Base-by-base conservation (phyloP, 2,888 invertebrate species). In the Amiota minor region DNA sequence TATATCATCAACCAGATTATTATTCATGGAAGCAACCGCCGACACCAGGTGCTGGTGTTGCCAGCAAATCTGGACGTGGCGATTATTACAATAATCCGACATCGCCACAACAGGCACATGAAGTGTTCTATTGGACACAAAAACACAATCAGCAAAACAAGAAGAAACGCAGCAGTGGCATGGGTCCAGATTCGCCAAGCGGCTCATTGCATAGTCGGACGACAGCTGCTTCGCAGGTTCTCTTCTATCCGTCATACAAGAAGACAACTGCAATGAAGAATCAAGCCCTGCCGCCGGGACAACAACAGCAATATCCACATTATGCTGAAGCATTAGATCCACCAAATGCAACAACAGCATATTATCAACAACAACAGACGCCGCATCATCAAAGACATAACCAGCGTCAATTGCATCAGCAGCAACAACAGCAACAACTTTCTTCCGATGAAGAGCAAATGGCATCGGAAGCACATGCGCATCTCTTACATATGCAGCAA, bases 81-180 rank as follows among this genome's bases (percentile, higher is more conserved):
- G 78, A 78, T 47, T 78, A 79, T 49, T 83, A 85, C 45, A 83
- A 83, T 67, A 84, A 84, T 71, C 76, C 80, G 12, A 83, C 81
- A 14, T 84, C 83, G 9, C 86, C 83, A 12, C 81, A 80, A 70
- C 89, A 88, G 71, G 78, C 87, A 0, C 88, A 89, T 73, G 89
- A 89, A 70, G 88, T 88, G 56, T 89, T 89, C 74, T 89, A 89
- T 68, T 89, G 89, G 89, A 89, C 89, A 0, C 88, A 89, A 72
- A 89, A 89, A 74, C 86, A 88, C 61, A 88, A 84, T 59, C 83
- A 86, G 14, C 83, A 87, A 65, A 80, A 83, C 71, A 88, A 89
- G 72, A 88, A 88, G 77, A 89, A 88, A 71, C 83, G 84, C 8
- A 81, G 81, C 23, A 83, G 82, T 11, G 82, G 78, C 20, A 80